Evolutionary conservation across 2,888 invertebrate genomes (phyloP), one percentile per base, ranked within the genome.

Genomic region (Catocala nupta): DNA sequence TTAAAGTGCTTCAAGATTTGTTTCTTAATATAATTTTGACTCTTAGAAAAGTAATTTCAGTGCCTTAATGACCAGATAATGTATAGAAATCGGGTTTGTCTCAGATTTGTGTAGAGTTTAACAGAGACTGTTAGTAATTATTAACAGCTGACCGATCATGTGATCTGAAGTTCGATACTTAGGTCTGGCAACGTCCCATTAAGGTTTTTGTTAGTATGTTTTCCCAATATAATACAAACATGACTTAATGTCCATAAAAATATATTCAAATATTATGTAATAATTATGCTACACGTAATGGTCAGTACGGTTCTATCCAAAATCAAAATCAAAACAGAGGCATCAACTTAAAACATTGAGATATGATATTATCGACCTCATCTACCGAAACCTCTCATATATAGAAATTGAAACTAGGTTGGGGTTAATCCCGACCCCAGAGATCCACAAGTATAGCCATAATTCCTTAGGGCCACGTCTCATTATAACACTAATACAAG

Each of bases 401-500:
- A 89, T 85, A 90, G 88, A 91, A 91, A 93, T 92, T 88, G 90
- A 92, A 92, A 92, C 93, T 90, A 87, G 88, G 89, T 90, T 90
- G 83, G 84, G 89, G 87, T 89, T 92, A 92, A 92, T 90, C 89
- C 90, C 78, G 78, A 77, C 87, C 90, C 89, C 78, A 73, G 87
- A 86, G 89, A 85, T 84, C 88, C 87, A 82, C 91, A 92, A 92
- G 92, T 91, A 91, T 91, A 89, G 83, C 90, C 90, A 91, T 93
- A 93, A 93, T 92, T 94, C 93, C 93, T 93, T 82, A 89, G 93
- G 93, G 93, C 91, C 91, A 83, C 91, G 91, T 92, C 93, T 94
- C 93, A 94, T 94, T 94, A 94, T 94, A 93, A 91, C 93, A 93
- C 93, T 94, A 94, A 94, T 94, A 94, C 93, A 93, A 94, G 93